These are phyloP conservation scores for Rhingia campestris DNA, from an alignment of 2,888 invertebrate species.

Conservation along the genomic window DNA sequence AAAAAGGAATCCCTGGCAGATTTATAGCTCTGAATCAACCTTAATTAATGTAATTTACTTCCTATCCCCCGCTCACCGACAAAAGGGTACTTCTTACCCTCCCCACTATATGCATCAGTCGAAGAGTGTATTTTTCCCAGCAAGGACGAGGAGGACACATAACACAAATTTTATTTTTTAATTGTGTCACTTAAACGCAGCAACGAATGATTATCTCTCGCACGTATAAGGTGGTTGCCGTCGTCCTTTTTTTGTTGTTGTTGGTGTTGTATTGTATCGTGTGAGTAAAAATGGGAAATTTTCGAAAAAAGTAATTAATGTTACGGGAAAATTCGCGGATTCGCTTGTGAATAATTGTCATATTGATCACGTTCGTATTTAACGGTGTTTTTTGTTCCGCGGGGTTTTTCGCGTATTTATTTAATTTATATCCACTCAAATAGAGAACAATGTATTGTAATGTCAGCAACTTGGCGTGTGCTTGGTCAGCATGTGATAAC, in stretches of 20 bases:
- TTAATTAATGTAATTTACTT: conserved; percentile 72
- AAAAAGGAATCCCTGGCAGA: conserved; percentile 43
- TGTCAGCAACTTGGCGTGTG: conserved; percentile 46
- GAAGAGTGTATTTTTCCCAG: conserved; percentile 8
- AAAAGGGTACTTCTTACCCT: background rate
- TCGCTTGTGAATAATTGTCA: conserved; percentile 54
- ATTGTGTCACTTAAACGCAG: conserved; percentile 66
- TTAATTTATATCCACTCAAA: conserved; percentile 30
- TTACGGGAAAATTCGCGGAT: conserved; percentile 28
- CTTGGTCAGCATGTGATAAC: conserved; percentile 54
- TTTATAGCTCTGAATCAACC: conserved; percentile 67
- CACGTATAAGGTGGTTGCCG: conserved; percentile 24
- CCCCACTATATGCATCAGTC: conserved; percentile 16
- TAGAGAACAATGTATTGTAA: conserved; percentile 30
- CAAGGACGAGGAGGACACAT: background rate
- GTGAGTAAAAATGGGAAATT: conserved; percentile 2
- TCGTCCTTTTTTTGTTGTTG: background rate
- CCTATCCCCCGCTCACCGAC: background rate
- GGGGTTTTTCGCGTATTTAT: conserved; percentile 15
- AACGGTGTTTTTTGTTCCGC: conserved; percentile 18
- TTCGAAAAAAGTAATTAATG: conserved; percentile 50
- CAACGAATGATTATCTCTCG: conserved; percentile 59
- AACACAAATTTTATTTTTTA: conserved; percentile 32
- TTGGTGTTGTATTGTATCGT: no score
- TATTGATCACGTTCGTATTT: conserved; percentile 60